A percentile compares a stretch with the other conserved stretches of the same genome.
phyloP scores from a whole-genome alignment of 2,888 invertebrate genomes.

The Drosophila neonasuta region DNA sequence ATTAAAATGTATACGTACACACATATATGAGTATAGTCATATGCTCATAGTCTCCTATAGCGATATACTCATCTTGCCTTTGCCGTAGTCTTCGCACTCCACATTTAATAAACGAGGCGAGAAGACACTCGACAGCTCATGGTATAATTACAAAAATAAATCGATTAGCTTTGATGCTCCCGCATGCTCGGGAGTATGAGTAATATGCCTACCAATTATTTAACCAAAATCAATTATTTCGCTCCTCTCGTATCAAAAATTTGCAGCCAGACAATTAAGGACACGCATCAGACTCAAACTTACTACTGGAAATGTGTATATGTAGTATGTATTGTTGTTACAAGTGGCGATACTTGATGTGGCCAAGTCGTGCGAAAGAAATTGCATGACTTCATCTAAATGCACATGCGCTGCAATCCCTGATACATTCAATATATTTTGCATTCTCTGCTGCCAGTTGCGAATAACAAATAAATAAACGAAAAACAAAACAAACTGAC shows the following conservation, averaged over 20 bases:
- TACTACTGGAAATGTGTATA: not conserved
- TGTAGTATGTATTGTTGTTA: slow-evolving; percentile 18
- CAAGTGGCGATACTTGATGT: slow-evolving; percentile 5
- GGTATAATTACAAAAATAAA: slow-evolving; percentile 68
- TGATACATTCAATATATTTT: slow-evolving; percentile 38
- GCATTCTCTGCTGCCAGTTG: slow-evolving; percentile 30
- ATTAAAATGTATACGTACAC: slow-evolving; percentile 57
- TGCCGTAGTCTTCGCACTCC: not conserved
- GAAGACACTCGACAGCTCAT: slow-evolving; percentile 33
- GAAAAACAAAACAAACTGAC: slow-evolving; percentile 22
- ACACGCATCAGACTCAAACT: not conserved
- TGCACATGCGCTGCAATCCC: slow-evolving; percentile 10
- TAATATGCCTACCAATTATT: slow-evolving; percentile 63
- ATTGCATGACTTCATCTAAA: slow-evolving; percentile 27
- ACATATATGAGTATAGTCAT: slow-evolving; percentile 38
- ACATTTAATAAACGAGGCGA: slow-evolving; percentile 42
- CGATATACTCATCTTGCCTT: not conserved
- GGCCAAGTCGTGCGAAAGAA: slow-evolving; percentile 45
- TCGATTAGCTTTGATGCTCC: slow-evolving; percentile 60
- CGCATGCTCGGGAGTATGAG: slow-evolving; percentile 38
- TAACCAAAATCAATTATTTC: slow-evolving; percentile 57
- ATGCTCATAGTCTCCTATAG: not conserved
- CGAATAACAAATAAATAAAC: slow-evolving; percentile 40
- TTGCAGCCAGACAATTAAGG: not conserved
- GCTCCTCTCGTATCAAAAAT: slow-evolving; percentile 5